Evolutionary conservation across 2,888 invertebrate species (phyloP).

Genomic region (Hetaerina titia): DNA sequence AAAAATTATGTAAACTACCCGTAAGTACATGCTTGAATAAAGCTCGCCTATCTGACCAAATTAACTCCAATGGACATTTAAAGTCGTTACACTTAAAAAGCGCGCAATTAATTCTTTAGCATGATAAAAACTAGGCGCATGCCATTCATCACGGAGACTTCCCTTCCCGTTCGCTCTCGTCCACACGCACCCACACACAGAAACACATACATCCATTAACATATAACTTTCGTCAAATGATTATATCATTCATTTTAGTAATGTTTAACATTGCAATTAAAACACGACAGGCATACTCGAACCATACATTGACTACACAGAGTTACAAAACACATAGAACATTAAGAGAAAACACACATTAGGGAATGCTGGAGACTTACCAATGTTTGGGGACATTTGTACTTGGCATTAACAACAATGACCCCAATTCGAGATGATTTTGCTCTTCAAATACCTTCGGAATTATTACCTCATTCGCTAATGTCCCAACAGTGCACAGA

Average conservation of each 20-base stretch:
- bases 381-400: conserved; percentile 56
- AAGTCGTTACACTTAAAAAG: not conserved
- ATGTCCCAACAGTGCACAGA: not conserved
- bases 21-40: not conserved
- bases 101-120: not conserved
- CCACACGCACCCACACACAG: conserved; percentile 36
- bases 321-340: conserved; percentile 63
- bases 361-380: conserved; percentile 55
- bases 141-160: conserved; percentile 35
- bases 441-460: conserved; percentile 36
- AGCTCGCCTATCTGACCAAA: not conserved
- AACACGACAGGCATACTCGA: conserved; percentile 63
- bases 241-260: conserved; percentile 64
- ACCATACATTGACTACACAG: conserved; percentile 66
- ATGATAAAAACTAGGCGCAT: not conserved
- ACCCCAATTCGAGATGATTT: conserved; percentile 45
- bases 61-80: not conserved
- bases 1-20: not conserved
- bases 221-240: conserved; percentile 57
- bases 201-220: conserved; percentile 53
- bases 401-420: conserved; percentile 34
- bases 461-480: not conserved
- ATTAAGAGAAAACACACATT: conserved; percentile 66
- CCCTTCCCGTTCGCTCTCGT: not conserved
- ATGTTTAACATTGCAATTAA: conserved; percentile 64